Evolutionary conservation across 1,140 invertebrate genomes (phyloP), one percentile per base, ranked within the genome.

Genomic region (Bombus waltoni): DNA sequence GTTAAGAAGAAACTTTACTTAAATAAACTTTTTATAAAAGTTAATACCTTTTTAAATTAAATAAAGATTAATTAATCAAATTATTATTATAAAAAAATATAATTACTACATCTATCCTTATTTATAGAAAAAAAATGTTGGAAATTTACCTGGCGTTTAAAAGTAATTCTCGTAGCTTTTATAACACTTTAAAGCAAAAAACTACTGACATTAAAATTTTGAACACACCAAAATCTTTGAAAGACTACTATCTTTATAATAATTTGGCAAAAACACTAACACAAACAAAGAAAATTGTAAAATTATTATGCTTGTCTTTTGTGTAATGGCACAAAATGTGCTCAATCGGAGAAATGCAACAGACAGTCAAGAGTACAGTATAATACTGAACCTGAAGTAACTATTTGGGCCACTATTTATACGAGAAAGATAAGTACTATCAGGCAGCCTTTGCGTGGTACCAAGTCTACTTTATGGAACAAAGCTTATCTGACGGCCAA

Each of bases 151-250:
- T 93, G 91, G 86, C 74, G 53, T 89, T 82, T 93, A 81, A 92
- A 90, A 86, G 93, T 90, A 94, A 94, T 94, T 94, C 93, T 94
- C 92, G 93, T 92, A 93, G 91, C 92, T 92, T 94, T 83, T 93
- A 88, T 91, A 91, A 87, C 47, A 92, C 89, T 85, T 88, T 90
- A 81, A 80, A 93, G 77, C 32, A 92, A 89, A 77, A 82, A 82
- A 71, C 35, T 15, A 40, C 62, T 10, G 3, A 4, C 22, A 28
- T 59, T 0, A 35, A 71, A 65, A 25, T 18, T 82, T 59, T 42
- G 8, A 25, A 6, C 18, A 38, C 25, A n/a, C 40, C 32, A 9
- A 40, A 86, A 40, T n/a, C 42, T 80, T 83, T 15, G 25, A 47
- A 18, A 57, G 35, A 82, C 68, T 38, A 81, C 66, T 73, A 65